phyloP scores from a whole-genome alignment of 2,113 vertebrate species.

The Apodemus sylvaticus region DNA sequence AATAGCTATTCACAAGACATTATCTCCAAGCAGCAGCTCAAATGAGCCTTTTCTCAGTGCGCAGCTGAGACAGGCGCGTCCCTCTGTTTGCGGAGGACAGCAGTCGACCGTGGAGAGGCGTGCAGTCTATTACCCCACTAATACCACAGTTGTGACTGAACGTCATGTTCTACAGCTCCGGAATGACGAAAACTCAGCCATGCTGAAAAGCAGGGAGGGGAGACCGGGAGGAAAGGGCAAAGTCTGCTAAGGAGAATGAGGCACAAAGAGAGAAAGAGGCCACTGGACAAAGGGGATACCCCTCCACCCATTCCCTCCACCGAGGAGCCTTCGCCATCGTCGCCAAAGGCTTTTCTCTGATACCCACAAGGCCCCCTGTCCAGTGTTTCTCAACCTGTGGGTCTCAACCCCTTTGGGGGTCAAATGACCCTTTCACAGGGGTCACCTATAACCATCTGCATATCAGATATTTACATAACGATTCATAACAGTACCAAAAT shows the following conservation, averaged over 20 bases:
- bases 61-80: background rate
- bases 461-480: background rate
- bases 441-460: too few relatives aligned
- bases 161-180: background rate
- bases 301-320: too few relatives aligned
- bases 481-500: background rate
- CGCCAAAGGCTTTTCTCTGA: background rate
- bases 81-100: background rate
- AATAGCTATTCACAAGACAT: slow-evolving; percentile 64
- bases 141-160: background rate
- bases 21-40: background rate
- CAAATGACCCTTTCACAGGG: too few relatives aligned
- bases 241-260: too few relatives aligned
- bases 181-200: background rate
- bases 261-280: background rate
- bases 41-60: slow-evolving; percentile 1
- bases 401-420: background rate
- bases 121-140: background rate
- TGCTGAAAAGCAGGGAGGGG: background rate
- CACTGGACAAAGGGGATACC: background rate
- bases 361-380: background rate
- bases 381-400: background rate
- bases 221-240: too few relatives aligned
- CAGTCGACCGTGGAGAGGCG: background rate
- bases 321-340: background rate